Evolutionary conservation across 2,113 vertebrate species (phyloP).

Genomic region (Ovis aries): ARS-UI_Ramb_v3.0 NC_056058.1:75151001-75151500

Average conservation of each 20-base stretch:
- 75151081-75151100: not conserved
- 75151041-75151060: not conserved
- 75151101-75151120: not conserved
- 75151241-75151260: not conserved
- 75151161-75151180: not conserved
- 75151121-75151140: not conserved
- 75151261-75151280: not conserved
- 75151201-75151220: too few species aligned
- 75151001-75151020: not conserved
- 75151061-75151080: not conserved
- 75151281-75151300: not conserved
- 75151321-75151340: not conserved
- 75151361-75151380: not conserved
- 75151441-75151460: conserved; percentile 40
- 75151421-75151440: conserved; percentile 46
- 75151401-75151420: conserved; percentile 22
- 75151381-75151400: not conserved
- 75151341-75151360: not conserved
- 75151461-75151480: conserved; percentile 36
- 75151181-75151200: not conserved
- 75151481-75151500: conserved; percentile 47
- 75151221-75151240: rapidly evolving
- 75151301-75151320: not conserved
- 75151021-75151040: not conserved
- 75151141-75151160: not conserved